phyloP scores from a whole-genome alignment of 2,797 vertebrate genomes.

The Amblyopsis hoosieri region DNA sequence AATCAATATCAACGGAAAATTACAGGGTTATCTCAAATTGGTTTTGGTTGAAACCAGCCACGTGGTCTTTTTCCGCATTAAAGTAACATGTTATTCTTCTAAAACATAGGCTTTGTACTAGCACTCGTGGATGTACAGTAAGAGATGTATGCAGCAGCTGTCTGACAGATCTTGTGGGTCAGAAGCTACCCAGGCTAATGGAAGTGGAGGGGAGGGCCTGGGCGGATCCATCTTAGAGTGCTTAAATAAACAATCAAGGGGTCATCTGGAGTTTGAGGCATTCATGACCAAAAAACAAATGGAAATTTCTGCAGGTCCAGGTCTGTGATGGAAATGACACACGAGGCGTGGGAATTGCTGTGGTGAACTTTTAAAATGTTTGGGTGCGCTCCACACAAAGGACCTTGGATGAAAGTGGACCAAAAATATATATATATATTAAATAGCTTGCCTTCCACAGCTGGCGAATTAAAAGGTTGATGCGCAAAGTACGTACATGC shows the following conservation, averaged over 20 bases:
- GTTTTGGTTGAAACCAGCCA: too few relatives aligned
- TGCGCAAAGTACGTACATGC: slow-evolving; percentile 14
- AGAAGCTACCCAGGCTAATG: slow-evolving; percentile 48
- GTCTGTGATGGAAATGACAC: slow-evolving; percentile 10
- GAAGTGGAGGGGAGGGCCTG: slow-evolving; percentile 27
- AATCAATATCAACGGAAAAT: slow-evolving; percentile 14
- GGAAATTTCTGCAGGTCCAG: slow-evolving; percentile 10
- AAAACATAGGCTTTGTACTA: slow-evolving; percentile 23
- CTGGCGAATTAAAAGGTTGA: slow-evolving; percentile 47
- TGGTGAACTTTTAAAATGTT: slow-evolving; percentile 15
- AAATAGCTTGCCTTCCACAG: slow-evolving; percentile 39
- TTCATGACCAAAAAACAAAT: slow-evolving; percentile 52
- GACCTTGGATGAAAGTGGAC: neutral
- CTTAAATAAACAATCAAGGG: slow-evolving; percentile 67
- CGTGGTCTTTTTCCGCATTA: too few relatives aligned
- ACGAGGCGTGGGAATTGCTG: slow-evolving; percentile 44
- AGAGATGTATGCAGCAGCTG: slow-evolving; percentile 47
- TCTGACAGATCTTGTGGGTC: slow-evolving; percentile 44
- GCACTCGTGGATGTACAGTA: slow-evolving; percentile 39
- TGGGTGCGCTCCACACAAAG: slow-evolving; percentile 35
- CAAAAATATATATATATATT: neutral
- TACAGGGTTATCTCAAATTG: neutral
- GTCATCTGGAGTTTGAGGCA: slow-evolving; percentile 68
- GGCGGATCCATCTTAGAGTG: slow-evolving; percentile 54
- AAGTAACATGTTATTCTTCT: slow-evolving; percentile 8